A percentile compares a stretch with the other conserved stretches of the same genome.
Conservation (phyloP, 2,797 vertebrate species). For the Discoglossus pictus region DNA sequence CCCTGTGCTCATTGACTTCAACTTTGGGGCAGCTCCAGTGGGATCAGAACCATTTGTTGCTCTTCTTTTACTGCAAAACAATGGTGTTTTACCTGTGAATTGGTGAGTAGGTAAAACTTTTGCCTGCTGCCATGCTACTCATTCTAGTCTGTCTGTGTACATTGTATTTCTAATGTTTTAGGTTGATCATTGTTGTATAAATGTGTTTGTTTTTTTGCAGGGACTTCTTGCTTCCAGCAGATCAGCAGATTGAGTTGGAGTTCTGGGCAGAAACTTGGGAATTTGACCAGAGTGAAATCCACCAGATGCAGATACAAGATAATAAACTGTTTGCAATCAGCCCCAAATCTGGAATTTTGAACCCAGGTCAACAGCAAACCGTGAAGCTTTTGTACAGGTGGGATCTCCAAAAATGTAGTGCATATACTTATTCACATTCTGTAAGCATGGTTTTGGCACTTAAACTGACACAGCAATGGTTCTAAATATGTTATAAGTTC, state of each 20-base stretch:
- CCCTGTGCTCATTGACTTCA: constrained; percentile 78
- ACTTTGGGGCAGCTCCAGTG: constrained; percentile 81
- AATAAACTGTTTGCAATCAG: constrained; percentile 79
- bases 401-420: constrained; percentile 3
- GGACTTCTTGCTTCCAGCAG: constrained; percentile 87
- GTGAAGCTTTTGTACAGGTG: constrained; percentile 86
- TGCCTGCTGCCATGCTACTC: too few relatives aligned
- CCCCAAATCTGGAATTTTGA: constrained; percentile 80
- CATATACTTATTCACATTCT: too few relatives aligned
- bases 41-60: constrained; percentile 74
- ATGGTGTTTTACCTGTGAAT: constrained; percentile 75
- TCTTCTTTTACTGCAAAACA: constrained; percentile 82
- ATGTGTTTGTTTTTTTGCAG: constrained; percentile 60
- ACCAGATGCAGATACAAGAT: constrained; percentile 84
- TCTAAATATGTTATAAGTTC: too few relatives aligned
- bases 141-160: too few relatives aligned
- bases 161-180: too few relatives aligned
- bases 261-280: constrained; percentile 80
- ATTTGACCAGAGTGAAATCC: constrained; percentile 74
- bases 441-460: too few relatives aligned
- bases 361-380: constrained; percentile 77
- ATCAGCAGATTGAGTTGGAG: constrained; percentile 85
- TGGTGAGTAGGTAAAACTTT: constrained; percentile 74
- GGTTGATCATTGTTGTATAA: not conserved
- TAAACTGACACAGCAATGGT: too few relatives aligned